Percentiles rank a stretch among this genome's conserved stretches.
Conservation (phyloP, 2,797 vertebrate species). For the Crenichthys baileyi region DNA sequence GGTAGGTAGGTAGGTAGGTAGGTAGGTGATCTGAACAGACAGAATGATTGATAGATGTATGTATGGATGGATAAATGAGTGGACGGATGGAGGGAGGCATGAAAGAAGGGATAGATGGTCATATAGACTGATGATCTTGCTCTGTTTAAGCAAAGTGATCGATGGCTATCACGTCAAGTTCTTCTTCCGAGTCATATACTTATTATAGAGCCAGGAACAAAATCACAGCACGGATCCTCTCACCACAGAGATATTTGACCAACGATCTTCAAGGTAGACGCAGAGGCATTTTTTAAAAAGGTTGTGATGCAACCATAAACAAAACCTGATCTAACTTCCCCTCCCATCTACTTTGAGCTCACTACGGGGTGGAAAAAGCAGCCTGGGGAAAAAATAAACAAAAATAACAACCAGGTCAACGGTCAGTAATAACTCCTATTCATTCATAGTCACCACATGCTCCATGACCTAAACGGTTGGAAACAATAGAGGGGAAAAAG, state of each 20-base stretch:
- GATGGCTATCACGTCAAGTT: neutral
- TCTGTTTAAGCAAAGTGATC: neutral
- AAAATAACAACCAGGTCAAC: slow-evolving; percentile 14
- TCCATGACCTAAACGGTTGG: slow-evolving; percentile 14
- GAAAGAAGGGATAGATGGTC: too few relatives aligned
- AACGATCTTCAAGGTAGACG: neutral
- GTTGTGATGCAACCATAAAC: neutral
- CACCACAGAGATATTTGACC: neutral
- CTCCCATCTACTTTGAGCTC: slow-evolving; percentile 5
- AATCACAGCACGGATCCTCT: neutral
- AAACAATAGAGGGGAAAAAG: slow-evolving; percentile 17
- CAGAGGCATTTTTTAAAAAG: neutral
- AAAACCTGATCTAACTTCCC: neutral
- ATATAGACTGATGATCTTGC: too few relatives aligned
- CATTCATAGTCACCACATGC: slow-evolving; percentile 10
- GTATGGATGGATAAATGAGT: too few relatives aligned
- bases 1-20: too few relatives aligned
- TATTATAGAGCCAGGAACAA: neutral
- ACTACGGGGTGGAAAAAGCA: slow-evolving; percentile 27
- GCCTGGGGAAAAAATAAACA: slow-evolving; percentile 24
- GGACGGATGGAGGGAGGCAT: neutral
- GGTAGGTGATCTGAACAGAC: too few relatives aligned
- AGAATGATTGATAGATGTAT: too few relatives aligned
- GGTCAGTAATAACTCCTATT: slow-evolving; percentile 28
- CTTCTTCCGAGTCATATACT: neutral